Base-by-base conservation (phyloP, 2,113 vertebrate genomes). In the Crocuta crocuta region DNA sequence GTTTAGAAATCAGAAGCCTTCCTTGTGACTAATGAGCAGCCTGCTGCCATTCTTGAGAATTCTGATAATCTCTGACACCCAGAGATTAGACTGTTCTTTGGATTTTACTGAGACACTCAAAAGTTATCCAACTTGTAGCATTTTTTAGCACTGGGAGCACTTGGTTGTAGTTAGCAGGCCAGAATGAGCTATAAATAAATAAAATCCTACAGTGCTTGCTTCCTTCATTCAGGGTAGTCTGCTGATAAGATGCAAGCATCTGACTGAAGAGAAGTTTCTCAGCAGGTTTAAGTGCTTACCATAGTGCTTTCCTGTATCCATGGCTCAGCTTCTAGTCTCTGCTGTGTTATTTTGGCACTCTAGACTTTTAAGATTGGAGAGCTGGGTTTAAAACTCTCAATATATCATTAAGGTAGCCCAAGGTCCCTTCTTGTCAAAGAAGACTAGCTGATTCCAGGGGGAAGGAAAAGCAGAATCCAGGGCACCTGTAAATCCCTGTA, bases 401-500 rank as follows among this genome's bases (percentile, higher is more conserved):
- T 55, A 58, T 97, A 96, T 95, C 98, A 96, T 97, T 98, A 98
- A 92, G 68, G 96, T 78, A 97, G 95, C 96, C 97, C 35, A 95
- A 96, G 97, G 98, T 98, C 84, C 95, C 97, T 98, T 98, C 97
- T 96, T 86, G 95, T 96, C 89, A 98, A 50, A 8, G 96, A 97
- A 97, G 95, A 70, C 93, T 28, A 97, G 92, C 98, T 97, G 98
- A 74, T 79, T 28, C 0, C 0, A 10, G 92, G 78, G 76, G 78
- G 91, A 93, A 97, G 95, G 63, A 97, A 97, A 97, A 97, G 91
- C 92, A 17, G 89, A 93, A 98, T 98, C 98, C 97, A 97, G 98
- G 98, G 97, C 97, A 98, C 98, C 98, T 98, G 98, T 98, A 98
- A 99, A 98, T 98, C 98, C 98, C 98, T 95, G 71, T 98, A 98